Evolutionary conservation across 2,797 vertebrate species (phyloP).

Genomic region (Sebastolobus altivelis): DNA sequence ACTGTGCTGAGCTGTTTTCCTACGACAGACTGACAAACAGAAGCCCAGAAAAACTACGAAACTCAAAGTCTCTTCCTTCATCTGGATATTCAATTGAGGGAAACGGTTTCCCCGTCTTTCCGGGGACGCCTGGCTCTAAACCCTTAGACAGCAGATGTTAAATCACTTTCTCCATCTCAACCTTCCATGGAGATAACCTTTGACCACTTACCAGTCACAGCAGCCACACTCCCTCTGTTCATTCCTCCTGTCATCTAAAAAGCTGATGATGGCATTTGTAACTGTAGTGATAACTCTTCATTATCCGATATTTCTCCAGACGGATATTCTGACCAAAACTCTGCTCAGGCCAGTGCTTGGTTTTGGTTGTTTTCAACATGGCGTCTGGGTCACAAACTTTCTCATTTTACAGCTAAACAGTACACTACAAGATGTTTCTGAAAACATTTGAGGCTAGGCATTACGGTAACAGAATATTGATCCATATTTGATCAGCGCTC

Average conservation of each 20-base stretch:
- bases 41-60: neutral
- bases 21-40: conserved; percentile 9
- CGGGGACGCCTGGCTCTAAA: neutral
- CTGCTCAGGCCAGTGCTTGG: too few species aligned
- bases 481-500: too few species aligned
- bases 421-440: too few species aligned
- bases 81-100: conserved; percentile 25
- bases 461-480: too few species aligned
- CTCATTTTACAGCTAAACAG: too few species aligned
- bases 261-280: conserved; percentile 17
- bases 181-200: conserved; percentile 29
- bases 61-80: neutral
- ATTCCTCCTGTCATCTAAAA: neutral
- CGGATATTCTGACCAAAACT: too few species aligned
- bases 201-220: conserved; percentile 24
- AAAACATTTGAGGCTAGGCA: too few species aligned
- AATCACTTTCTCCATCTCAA: conserved; percentile 28
- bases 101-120: conserved; percentile 12
- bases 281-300: neutral
- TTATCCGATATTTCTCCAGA: too few species aligned
- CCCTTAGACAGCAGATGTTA: conserved; percentile 30
- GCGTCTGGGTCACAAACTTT: too few species aligned
- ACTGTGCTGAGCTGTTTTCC: neutral
- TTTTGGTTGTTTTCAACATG: too few species aligned
- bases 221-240: neutral